These are phyloP conservation scores for Cosmia trapezina DNA, from an alignment of 2,888 invertebrate species.

Conservation along the genomic window DNA sequence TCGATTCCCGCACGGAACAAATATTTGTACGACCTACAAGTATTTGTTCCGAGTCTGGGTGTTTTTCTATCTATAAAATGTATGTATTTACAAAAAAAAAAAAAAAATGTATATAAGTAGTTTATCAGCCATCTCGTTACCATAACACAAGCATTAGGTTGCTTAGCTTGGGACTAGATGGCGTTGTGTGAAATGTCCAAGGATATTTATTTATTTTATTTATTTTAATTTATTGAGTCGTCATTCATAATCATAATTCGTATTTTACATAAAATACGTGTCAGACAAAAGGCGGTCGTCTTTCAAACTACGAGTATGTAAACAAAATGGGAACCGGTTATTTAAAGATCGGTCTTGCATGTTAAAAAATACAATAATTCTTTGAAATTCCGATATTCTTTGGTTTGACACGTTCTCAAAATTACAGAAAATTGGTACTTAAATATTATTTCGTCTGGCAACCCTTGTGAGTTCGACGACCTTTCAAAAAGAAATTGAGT, in stretches of 20 bases:
- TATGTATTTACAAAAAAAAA: no score
- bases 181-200: no score
- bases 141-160: no score
- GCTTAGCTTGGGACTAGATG: no score
- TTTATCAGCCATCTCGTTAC: no score
- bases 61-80: no score
- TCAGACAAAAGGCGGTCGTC: slow-evolving; percentile 14
- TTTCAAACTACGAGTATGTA: no score
- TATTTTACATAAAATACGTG: not conserved
- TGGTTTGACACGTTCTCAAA: slow-evolving; percentile 4
- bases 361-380: not conserved
- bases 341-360: not conserved
- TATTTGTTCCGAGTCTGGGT: no score
- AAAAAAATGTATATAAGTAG: no score
- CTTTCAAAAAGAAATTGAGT: slow-evolving; percentile 45
- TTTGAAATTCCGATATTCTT: not conserved
- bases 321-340: not conserved
- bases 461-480: slow-evolving; percentile 18
- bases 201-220: not conserved
- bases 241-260: slow-evolving; percentile 25
- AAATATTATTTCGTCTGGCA: slow-evolving; percentile 22
- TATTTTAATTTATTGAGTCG: slow-evolving; percentile 11
- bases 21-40: no score
- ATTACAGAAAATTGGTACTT: slow-evolving; percentile 18
- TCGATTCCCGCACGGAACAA: no score